Base-by-base conservation (phyloP, 2,797 vertebrate genomes). In the Scolopax rusticola region DNA sequence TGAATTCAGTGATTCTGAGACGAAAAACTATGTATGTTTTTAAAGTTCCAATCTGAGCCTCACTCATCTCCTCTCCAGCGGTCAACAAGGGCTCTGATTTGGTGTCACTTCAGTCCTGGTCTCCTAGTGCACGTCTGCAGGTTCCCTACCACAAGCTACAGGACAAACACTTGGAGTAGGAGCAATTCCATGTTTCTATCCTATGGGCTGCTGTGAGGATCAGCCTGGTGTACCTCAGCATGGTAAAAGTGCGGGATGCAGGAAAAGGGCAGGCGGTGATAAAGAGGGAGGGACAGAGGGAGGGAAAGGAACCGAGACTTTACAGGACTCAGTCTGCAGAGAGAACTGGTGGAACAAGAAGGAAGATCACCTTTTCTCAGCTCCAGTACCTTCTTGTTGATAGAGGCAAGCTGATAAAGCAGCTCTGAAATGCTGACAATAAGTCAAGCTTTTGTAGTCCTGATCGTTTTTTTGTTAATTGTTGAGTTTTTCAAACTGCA, bases 231-330 rank as follows among this genome's bases (percentile, higher is more conserved):
- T 19, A 38, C 14, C 59, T 73, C 54, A 50, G 15, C 19, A 27
- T 25, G 28, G 61, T 19, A 93, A 70, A 71, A 3, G 27, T 24
- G 41, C 32, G 18, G n/a, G 68, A 48, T 48, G 48, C 60, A 82
- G 63, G 43, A 43, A 73, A 89, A 89, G 47, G 87, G 89, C 73
- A 87, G 75, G 90, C 70, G 50, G n/a, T 36, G 70, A 43, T 40
- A 53, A 92, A 90, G 77, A 67, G 92, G 96, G 96, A 95, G 92
- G 93, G 89, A 91, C 93, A 83, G 81, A 88, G 81, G 94, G 94
- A 94, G 96, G 92, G 88, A 92, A 64, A 81, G 17, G 45, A 78
- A 41, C 13, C 0, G 5, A 60, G 53, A 53, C 57, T 82, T 48
- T 12, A 40, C n/a, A 69, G 45, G 64, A 65, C 30, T 81, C 86